Evolutionary conservation across 2,797 vertebrate genomes (phyloP).

Genomic region (Hapalemur alaotrensis): DNA sequence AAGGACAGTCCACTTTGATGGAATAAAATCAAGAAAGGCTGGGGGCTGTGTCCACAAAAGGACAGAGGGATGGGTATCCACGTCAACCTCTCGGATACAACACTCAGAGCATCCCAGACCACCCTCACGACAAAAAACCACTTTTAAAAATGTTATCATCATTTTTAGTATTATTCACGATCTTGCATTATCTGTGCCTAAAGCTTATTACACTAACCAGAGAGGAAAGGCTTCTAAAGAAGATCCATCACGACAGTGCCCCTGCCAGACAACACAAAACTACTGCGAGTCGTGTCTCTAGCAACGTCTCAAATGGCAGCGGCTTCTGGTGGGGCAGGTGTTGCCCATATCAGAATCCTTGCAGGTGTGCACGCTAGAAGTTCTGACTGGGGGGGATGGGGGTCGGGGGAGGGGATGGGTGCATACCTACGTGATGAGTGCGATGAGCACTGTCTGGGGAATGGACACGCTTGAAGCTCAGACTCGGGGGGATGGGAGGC

Average conservation of each 20-base stretch:
- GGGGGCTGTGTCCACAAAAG: background rate
- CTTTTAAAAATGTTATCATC: background rate
- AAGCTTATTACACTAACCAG: no score
- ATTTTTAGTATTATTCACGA: background rate
- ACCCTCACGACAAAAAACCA: background rate
- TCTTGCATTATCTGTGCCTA: background rate
- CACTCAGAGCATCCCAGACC: background rate
- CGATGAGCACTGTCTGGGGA: no score
- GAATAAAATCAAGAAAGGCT: background rate
- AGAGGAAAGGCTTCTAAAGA: background rate
- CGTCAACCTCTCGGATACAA: background rate
- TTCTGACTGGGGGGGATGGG: no score
- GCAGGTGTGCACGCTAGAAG: background rate
- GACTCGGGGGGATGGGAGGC: no score
- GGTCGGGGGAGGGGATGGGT: no score
- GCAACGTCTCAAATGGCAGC: accelerated
- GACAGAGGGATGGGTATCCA: background rate
- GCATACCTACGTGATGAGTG: no score
- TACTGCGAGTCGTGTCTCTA: accelerated
- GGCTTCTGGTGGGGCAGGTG: accelerated
- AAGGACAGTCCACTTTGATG: background rate
- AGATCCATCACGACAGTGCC: background rate
- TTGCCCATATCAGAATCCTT: no score
- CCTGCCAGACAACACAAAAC: background rate
- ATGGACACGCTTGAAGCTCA: no score